Evolutionary conservation across 2,797 vertebrate genomes (phyloP).

Genomic region (Fringilla coelebs): DNA sequence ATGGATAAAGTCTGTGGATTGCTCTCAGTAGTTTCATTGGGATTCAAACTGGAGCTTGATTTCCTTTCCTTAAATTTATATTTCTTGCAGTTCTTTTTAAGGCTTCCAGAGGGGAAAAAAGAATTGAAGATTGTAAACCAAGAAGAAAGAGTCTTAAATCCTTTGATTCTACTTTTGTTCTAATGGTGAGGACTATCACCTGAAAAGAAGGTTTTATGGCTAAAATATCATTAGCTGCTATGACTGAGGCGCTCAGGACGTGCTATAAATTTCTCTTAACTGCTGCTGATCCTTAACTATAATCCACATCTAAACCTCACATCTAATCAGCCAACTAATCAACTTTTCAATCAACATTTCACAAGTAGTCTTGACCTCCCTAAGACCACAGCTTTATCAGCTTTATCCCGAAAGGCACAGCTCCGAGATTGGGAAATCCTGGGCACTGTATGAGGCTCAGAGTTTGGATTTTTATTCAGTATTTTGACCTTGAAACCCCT

Average conservation of each 20-base stretch:
- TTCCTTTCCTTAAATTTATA: slow-evolving; percentile 28
- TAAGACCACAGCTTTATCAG: neutral
- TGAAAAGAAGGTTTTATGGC: neutral
- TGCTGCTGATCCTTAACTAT: neutral
- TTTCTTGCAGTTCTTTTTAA: neutral
- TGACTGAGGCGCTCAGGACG: neutral
- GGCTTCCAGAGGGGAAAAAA: slow-evolving; percentile 10
- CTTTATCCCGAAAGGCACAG: neutral
- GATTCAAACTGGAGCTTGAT: slow-evolving; percentile 19
- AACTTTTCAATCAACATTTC: slow-evolving; percentile 14
- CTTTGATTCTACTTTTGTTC: neutral
- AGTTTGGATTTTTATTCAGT: neutral
- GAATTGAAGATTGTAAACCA: neutral
- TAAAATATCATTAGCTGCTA: neutral
- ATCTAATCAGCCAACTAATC: slow-evolving; percentile 31
- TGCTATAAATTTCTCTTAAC: slow-evolving; percentile 5
- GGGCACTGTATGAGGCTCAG: neutral
- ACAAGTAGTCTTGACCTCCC: neutral
- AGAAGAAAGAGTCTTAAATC: slow-evolving; percentile 24
- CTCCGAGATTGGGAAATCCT: neutral
- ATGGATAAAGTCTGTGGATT: neutral
- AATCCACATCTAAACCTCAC: slow-evolving; percentile 14
- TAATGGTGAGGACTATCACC: neutral
- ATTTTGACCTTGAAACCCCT: slow-evolving; percentile 52
- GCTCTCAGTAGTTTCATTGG: neutral